Base-by-base conservation (phyloP, 2,113 vertebrate genomes). In the Ursus arctos region DNA sequence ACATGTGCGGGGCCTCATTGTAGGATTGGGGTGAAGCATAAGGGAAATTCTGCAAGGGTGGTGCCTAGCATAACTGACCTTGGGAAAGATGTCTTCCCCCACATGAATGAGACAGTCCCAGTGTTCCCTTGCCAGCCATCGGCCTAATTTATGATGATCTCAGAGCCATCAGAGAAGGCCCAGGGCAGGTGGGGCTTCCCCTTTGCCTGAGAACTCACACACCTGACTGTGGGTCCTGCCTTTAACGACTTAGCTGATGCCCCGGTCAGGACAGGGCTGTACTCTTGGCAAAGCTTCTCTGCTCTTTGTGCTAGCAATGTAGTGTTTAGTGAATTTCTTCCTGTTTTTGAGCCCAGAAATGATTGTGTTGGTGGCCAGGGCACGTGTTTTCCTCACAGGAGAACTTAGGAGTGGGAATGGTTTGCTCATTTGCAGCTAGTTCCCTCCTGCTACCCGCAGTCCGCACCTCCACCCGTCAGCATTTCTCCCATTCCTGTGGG, bases 311-410 rank as follows among this genome's bases (percentile, higher is more conserved):
- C 72, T 84, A 96, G 28, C 16, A 14, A 86, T 84, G 61, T 10
- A 12, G 91, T 97, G 97, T 98, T 98, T 97, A 98, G 96, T 95
- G 96, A 88, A 95, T 98, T 95, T 98, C 96, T 98, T 98, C 98
- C 98, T 98, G 98, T 92, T 98, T 98, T 98, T 85, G 86, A 96
- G 98, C 93, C 91, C 95, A 97, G 97, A 98, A 97, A 96, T 94
- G 95, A 97, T 96, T 97, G 95, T 97, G 95, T 96, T 36, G 19
- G 94, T 86, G 80, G 91, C 90, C 74, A n/a, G 93, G 91, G 97
- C 96, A 97, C 92, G 57, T 97, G 95, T 96, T 98, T 98, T 97
- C 97, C 92, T 97, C 96, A 69, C 33, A 91, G 84, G 92, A 97
- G 93, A 96, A 97, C 95, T 31, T 0, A 0, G 0, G n/a, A 19